Percentiles rank a stretch among this genome's conserved stretches.
Evolutionary conservation across 2,797 vertebrate species (phyloP).

Genomic region (Platalea minor): DNA sequence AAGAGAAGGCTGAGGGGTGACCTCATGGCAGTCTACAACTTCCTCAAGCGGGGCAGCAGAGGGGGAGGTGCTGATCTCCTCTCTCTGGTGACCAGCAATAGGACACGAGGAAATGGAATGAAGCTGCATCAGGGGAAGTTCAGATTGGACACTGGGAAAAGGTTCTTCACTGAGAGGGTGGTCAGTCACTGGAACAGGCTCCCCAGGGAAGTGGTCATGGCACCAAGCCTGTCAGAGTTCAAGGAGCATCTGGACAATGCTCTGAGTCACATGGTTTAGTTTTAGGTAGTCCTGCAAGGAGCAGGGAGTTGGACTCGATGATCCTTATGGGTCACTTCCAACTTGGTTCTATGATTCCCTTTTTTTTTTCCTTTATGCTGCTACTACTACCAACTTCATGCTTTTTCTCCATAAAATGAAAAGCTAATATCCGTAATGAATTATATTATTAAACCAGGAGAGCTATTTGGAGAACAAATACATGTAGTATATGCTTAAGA

Average conservation of each 20-base stretch:
- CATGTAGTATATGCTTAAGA: neutral
- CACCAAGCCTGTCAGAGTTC: neutral
- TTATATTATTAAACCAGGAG: neutral
- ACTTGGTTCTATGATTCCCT: neutral
- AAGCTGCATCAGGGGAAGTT: neutral
- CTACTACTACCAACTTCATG: neutral
- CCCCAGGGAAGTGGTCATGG: neutral
- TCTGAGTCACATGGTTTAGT: neutral
- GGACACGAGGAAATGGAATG: neutral
- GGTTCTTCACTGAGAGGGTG: neutral
- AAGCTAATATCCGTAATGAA: neutral
- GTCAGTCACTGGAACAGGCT: neutral
- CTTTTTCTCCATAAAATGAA: neutral
- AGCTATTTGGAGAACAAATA: neutral
- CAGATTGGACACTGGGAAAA: neutral
- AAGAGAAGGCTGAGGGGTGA: neutral
- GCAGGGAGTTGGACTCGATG: neutral
- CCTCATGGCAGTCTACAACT: neutral
- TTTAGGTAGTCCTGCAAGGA: neutral
- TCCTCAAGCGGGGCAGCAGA: fast-evolving
- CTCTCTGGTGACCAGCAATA: neutral
- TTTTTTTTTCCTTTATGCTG: neutral
- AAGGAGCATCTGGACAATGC: neutral
- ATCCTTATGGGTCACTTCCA: neutral
- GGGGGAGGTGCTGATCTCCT: neutral